A percentile compares a stretch with the other conserved stretches of the same genome.
Evolutionary conservation across 2,888 invertebrate species (phyloP).

Genomic region (Cyrtodaria siliqua): DNA sequence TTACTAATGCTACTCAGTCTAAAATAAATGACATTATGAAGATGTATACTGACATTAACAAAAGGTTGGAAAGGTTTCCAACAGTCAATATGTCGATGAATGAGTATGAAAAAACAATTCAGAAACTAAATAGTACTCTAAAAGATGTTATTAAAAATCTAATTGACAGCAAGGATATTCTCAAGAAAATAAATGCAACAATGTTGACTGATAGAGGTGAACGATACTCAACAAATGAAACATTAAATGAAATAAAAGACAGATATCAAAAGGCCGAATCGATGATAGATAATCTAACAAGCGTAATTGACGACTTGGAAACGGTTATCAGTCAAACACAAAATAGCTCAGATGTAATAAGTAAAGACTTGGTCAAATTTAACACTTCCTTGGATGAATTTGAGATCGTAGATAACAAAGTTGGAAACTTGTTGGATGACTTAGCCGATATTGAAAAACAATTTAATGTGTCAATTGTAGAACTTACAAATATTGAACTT

Average conservation of each 20-base stretch:
- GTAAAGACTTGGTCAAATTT: background rate
- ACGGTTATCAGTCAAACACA: background rate
- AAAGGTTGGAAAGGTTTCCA: conserved; percentile 10
- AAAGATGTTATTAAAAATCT: conserved; percentile 5
- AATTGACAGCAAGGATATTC: background rate
- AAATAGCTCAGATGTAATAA: background rate
- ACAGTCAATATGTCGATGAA: conserved; percentile 28
- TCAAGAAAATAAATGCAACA: conserved; percentile 23
- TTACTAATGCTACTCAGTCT: background rate
- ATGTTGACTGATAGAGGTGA: conserved; percentile 32
- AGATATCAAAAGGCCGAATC: conserved; percentile 8
- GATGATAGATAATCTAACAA: background rate
- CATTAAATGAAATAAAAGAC: conserved; percentile 16
- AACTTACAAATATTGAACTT: too few relatives aligned
- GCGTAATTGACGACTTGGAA: background rate
- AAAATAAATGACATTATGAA: conserved; percentile 18
- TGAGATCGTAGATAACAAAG: background rate
- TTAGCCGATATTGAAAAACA: background rate
- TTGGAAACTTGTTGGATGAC: background rate
- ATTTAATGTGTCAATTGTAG: background rate
- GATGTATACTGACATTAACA: conserved; percentile 11
- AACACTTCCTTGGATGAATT: background rate
- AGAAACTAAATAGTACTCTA: conserved; percentile 6
- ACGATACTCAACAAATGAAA: conserved; percentile 34
- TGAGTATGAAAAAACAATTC: conserved; percentile 3